Base-by-base conservation (phyloP, 2,113 vertebrate species). In the Thermophis baileyi region DNA sequence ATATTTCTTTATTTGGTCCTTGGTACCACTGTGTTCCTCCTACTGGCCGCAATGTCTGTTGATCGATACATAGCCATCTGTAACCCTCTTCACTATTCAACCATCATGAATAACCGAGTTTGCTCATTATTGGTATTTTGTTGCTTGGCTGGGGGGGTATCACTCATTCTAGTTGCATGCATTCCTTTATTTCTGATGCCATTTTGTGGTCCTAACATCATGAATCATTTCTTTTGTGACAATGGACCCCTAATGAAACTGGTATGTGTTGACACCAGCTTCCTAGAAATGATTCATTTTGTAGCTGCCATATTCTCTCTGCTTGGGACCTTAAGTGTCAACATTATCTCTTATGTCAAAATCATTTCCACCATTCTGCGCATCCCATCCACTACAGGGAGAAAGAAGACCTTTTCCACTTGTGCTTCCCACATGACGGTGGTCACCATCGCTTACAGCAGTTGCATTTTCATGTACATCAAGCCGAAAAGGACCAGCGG, bases 161-260 rank as follows among this genome's bases (percentile, higher is more conserved):
- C 96, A 11, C 10, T 81, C 1, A 92, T 96, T 40, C 93, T 96
- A 35, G 30, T 22, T 40, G 30, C 10, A n/a, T 49, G 2, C 49
- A 30, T 25, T 51, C 9, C 10, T 25, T 47, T 94, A 87, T 93
- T 95, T 6, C 92, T 91, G 1, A 69, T 96, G 91, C 94, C 96
- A 22, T 96, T 95, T 51, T 96, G 96, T 91, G 92, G 95, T 86
- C 49, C 89, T 27, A 55, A 55, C 2, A 0, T 81, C 69, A 81
- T 81, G 1, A 22, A 81, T 40, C 69, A 40, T 22, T 81, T 81
- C 6, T 89, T 57, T 40, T 57, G 88, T 89, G 88, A 89, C 35
- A 46, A 3, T 27, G 53, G 24, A 46, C 88, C 35, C 6, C 1
- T 57, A 24, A 57, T 89, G 22, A 55, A 18, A 25, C 53, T 89